A percentile compares a stretch with the other conserved stretches of the same genome.
Evolutionary conservation across 2,888 invertebrate genomes (phyloP).

Genomic region (Margaritifera margaritifera): DNA sequence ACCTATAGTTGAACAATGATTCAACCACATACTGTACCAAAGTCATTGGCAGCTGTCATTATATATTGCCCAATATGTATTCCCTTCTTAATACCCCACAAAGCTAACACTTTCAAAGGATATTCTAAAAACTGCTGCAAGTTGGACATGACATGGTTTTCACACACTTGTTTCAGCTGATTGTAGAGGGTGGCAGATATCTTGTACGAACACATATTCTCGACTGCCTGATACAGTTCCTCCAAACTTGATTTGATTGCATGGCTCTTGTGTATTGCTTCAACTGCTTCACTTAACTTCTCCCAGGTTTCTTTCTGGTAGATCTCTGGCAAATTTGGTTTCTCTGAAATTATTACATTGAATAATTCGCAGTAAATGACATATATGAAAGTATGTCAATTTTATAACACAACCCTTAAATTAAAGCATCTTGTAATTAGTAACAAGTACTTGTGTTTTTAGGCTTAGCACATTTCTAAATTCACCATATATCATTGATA

Average conservation of each 20-base stretch:
- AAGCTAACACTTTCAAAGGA: conserved; percentile 63
- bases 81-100: conserved; percentile 16
- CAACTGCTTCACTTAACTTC: conserved; percentile 92
- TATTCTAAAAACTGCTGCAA: conserved; percentile 89
- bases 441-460: too few species aligned
- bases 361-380: not conserved
- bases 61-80: not conserved
- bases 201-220: conserved; percentile 98
- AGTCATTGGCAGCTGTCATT: not conserved
- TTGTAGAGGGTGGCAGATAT: conserved; percentile 94
- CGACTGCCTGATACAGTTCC: conserved; percentile 89
- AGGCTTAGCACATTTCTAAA: too few species aligned
- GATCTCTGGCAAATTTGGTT: conserved; percentile 83
- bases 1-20: not conserved
- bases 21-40: conserved; percentile 5
- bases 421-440: too few species aligned
- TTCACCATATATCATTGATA: too few species aligned
- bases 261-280: conserved; percentile 95
- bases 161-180: conserved; percentile 81
- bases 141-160: conserved; percentile 91
- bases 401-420: not conserved
- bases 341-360: conserved; percentile 61
- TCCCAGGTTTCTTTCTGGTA: conserved; percentile 96
- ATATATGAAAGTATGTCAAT: not conserved
- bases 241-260: conserved; percentile 89